Base-by-base conservation (phyloP, 2,797 vertebrate species). In the Megalops cyprinoides region DNA sequence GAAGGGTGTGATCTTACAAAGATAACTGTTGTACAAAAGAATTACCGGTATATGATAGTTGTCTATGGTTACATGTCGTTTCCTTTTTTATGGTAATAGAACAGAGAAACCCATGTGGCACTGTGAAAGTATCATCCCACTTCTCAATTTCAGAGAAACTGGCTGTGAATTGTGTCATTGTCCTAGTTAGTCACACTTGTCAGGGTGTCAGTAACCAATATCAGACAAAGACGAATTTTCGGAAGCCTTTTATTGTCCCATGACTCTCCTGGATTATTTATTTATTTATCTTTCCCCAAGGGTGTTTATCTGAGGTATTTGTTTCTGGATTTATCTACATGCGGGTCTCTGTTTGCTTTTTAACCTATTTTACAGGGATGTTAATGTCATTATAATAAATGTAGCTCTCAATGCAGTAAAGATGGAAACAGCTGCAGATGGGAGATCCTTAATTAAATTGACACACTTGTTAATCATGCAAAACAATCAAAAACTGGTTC, bases 141-240 rank as follows among this genome's bases (percentile, higher is more conserved):
- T 34, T 48, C 44, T 42, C 53, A 53, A 71, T 79, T 79, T 69
- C 60, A 55, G 65, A 73, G 78, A 71, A 73, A 53, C 44, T 71
- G 49, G 60, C 60, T 62, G 77, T 49, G 56, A 78, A 65, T 65
- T 48, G 77, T 78, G 7, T 48, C 39, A 5, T 77, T 77, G 25
- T 60, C n/a, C 58, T 28, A n/a, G 55, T 78, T 46, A 28, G 42
- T 79, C 65, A 39, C 65, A 79, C 65, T 71, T 79, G 67, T 69
- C 49, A 37, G 31, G 77, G 62, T 79, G 77, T 71, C 37, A 78
- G n/a, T n/a, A n/a, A n/a, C n/a, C n/a, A n/a, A n/a, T n/a, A n/a
- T n/a, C n/a, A n/a, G n/a, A n/a, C n/a, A n/a, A n/a, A n/a, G n/a
- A n/a, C n/a, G n/a, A n/a, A n/a, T n/a, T n/a, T n/a, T n/a, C n/a